Conservation (phyloP, 2,888 invertebrate genomes). For the Erynnis tages region DNA sequence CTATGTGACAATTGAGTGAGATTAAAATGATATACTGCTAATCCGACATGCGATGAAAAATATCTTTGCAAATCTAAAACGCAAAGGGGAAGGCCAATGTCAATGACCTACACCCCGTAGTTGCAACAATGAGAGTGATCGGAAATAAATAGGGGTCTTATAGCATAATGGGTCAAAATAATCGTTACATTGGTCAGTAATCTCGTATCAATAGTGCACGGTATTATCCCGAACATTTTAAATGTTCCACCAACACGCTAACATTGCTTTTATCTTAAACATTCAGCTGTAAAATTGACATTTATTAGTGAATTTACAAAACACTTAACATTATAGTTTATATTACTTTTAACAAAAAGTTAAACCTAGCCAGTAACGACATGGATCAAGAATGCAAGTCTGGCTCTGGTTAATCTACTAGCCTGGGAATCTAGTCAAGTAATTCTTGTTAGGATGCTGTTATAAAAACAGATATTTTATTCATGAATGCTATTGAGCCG, state of each 20-base stretch:
- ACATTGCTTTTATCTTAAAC: no score
- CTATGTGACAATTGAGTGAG: slow-evolving; percentile 34
- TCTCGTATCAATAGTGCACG: slow-evolving; percentile 31
- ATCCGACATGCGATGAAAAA: slow-evolving; percentile 67
- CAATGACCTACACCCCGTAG: slow-evolving; percentile 74
- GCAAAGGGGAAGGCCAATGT: slow-evolving; percentile 73
- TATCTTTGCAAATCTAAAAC: slow-evolving; percentile 65
- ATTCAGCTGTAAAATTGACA: no score
- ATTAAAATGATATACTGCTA: slow-evolving; percentile 69
- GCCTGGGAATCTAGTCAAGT: background rate
- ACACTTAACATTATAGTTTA: background rate
- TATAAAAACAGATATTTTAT: background rate
- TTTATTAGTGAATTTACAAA: no score
- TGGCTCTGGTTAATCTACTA: background rate
- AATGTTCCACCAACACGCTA: no score
- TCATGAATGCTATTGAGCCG: no score
- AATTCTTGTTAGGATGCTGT: background rate
- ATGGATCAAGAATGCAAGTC: no score
- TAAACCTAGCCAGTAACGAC: background rate
- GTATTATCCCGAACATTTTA: slow-evolving; percentile 8
- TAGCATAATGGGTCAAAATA: slow-evolving; percentile 69
- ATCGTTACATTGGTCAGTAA: slow-evolving; percentile 63
- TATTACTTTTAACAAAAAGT: no score
- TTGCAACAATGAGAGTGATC: slow-evolving; percentile 66
- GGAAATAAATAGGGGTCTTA: slow-evolving; percentile 67